Evolutionary conservation across 64 coral and sea anemone species (phyloP).

Genomic region (Anthopleura sola): DNA sequence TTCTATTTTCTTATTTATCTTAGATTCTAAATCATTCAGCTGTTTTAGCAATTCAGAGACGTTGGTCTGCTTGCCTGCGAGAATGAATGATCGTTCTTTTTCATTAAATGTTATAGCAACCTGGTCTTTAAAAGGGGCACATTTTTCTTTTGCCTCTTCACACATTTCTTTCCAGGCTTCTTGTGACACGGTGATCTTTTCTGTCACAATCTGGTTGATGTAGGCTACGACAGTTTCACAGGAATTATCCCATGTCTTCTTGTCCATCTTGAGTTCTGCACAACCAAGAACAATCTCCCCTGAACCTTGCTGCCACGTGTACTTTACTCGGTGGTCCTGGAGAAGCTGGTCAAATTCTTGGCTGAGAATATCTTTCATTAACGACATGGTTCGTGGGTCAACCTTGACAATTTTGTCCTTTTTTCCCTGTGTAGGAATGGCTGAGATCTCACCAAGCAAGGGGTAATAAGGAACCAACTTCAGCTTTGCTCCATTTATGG

Average conservation of each 20-base stretch:
- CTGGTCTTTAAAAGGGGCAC: not conserved
- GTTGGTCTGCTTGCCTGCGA: not conserved
- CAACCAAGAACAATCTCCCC: not conserved
- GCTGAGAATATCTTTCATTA: not conserved
- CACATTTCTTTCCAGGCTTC: not conserved
- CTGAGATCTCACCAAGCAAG: not conserved
- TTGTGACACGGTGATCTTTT: not conserved
- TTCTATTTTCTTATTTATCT: not conserved
- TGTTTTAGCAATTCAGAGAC: not conserved
- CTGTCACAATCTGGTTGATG: constrained; percentile 7
- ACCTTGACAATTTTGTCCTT: not conserved
- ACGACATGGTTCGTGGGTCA: not conserved
- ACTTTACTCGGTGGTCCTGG: not conserved
- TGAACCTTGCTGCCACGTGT: not conserved
- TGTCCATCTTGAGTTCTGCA: not conserved
- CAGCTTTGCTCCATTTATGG: not conserved
- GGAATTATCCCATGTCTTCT: not conserved
- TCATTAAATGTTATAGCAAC: not conserved
- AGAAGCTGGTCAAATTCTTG: not conserved
- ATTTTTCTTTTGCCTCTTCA: not conserved
- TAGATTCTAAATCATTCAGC: not conserved
- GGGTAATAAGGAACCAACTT: constrained; percentile 14
- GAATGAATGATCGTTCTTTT: not conserved
- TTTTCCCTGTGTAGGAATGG: not conserved
- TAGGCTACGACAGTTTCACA: not conserved